Percentiles rank a stretch among this genome's conserved stretches.
Conservation (phyloP, 2,113 vertebrate species). For the Empidonax alnorum region DNA sequence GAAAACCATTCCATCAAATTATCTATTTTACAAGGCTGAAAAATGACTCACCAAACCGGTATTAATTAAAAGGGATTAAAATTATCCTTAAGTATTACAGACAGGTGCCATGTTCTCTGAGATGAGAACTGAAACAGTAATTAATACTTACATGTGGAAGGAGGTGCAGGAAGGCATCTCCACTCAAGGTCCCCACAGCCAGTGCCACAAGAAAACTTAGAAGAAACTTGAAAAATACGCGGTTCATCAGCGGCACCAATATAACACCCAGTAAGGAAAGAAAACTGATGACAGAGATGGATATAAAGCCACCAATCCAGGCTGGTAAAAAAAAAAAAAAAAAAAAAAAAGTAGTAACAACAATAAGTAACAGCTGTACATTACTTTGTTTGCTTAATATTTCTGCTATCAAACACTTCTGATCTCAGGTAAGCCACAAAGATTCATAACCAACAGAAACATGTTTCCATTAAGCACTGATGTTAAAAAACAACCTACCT, state of each 20-base stretch:
- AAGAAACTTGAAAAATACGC: slow-evolving; percentile 95
- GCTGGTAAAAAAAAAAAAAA: slow-evolving; percentile 76
- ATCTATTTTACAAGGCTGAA: not conserved
- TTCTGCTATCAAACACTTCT: not conserved
- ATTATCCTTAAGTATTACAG: not conserved
- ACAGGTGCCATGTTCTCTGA: not conserved
- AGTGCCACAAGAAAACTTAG: slow-evolving; percentile 96
- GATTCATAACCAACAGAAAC: not conserved
- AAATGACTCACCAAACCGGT: not conserved
- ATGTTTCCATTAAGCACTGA: not conserved
- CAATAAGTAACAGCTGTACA: not conserved
- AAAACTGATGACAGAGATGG: slow-evolving; percentile 94
- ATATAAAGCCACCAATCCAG: slow-evolving; percentile 93
- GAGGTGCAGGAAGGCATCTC: slow-evolving; percentile 95
- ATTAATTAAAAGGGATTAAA: not conserved
- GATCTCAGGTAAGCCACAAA: fast-evolving
- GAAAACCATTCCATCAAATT: not conserved
- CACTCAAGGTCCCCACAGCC: slow-evolving; percentile 94
- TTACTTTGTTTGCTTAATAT: not conserved
- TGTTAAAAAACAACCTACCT: slow-evolving; percentile 72
- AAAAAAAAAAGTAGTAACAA: not conserved
- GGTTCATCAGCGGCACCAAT: slow-evolving; percentile 93
- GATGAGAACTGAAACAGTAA: not conserved
- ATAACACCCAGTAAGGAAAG: slow-evolving; percentile 91
- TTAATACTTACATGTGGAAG: slow-evolving; percentile 91